phyloP scores from a whole-genome alignment of 2,113 vertebrate species.

The Otis tarda region DNA sequence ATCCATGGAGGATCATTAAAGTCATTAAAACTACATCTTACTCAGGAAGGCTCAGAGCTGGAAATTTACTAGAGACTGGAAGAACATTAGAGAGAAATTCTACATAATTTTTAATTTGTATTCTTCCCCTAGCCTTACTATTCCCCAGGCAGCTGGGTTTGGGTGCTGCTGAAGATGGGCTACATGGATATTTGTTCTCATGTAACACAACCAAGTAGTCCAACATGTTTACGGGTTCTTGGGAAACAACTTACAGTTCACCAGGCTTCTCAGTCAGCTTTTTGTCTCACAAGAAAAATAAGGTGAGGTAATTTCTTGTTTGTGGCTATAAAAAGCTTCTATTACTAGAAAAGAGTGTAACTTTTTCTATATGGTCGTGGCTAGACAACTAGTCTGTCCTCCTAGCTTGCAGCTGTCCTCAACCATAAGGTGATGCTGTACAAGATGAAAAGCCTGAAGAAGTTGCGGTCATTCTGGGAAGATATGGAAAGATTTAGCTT shows the following conservation, averaged over 20 bases:
- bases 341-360: background rate
- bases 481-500: background rate
- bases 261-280: background rate
- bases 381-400: background rate
- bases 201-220: accelerated
- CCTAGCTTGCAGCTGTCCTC: background rate
- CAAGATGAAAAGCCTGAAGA: background rate
- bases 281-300: background rate
- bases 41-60: background rate
- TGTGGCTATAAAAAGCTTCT: background rate
- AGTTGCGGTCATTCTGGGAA: background rate
- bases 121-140: background rate
- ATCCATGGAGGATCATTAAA: background rate
- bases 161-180: background rate
- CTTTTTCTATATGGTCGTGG: accelerated
- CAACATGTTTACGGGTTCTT: background rate
- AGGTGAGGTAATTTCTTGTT: background rate
- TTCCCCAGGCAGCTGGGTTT: background rate
- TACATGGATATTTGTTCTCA: background rate
- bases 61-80: background rate
- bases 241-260: background rate
- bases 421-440: background rate
- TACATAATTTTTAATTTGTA: background rate
- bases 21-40: background rate
- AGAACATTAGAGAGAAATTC: background rate